Conservation (phyloP, 2,113 vertebrate genomes). For the Nesogale talazaci region DNA sequence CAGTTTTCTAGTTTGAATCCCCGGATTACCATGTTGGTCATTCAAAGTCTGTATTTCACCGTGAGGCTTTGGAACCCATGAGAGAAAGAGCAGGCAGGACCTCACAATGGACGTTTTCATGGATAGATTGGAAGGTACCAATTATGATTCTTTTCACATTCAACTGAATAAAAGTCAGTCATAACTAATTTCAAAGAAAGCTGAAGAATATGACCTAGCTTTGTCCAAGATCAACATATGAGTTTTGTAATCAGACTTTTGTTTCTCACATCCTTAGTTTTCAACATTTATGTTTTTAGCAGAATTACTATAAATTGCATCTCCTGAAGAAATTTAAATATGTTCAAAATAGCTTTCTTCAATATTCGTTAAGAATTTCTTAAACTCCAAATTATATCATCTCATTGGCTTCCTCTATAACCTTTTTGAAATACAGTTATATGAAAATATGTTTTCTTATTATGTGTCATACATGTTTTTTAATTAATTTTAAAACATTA, state of each 20-base stretch:
- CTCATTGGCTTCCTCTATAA: neutral
- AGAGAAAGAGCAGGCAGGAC: neutral
- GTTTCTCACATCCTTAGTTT: neutral
- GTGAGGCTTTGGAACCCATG: neutral
- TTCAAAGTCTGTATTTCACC: neutral
- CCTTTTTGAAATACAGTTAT: neutral
- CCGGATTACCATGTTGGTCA: neutral
- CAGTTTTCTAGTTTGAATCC: neutral
- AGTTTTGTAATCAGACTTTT: constrained; percentile 6
- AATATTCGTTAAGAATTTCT: constrained; percentile 37
- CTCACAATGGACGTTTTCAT: neutral
- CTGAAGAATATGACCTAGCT: neutral
- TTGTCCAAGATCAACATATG: neutral
- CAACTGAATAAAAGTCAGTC: neutral
- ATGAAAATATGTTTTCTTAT: constrained; percentile 15
- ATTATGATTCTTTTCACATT: neutral
- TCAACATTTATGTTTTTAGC: constrained; percentile 21
- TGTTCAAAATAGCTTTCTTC: constrained; percentile 28
- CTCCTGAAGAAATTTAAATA: constrained; percentile 48
- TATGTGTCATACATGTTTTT: constrained; percentile 1
- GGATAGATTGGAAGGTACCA: neutral
- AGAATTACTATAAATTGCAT: constrained; percentile 47
- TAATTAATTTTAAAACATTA: constrained; percentile 45
- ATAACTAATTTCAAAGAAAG: neutral
- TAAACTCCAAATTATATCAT: constrained; percentile 39